phyloP scores from a whole-genome alignment of 2,797 vertebrate genomes.

The Novumbra hubbsi region DNA sequence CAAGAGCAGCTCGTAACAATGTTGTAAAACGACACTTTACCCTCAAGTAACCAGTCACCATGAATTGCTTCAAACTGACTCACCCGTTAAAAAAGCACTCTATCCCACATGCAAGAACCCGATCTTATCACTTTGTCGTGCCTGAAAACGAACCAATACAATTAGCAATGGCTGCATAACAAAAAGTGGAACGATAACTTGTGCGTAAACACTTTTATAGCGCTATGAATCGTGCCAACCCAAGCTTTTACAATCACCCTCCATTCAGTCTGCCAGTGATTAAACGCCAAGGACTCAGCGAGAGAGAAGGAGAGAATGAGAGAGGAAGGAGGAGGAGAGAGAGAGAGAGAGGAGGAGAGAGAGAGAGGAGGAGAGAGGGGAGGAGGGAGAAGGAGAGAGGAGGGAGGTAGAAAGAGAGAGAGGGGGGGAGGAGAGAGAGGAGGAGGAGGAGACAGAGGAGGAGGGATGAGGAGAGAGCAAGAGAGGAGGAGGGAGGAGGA shows the following conservation, averaged over 20 bases:
- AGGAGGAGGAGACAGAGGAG: slow-evolving; percentile 18
- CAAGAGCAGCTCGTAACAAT: background rate
- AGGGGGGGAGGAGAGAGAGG: no score
- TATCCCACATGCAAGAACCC: slow-evolving; percentile 26
- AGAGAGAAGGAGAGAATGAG: background rate
- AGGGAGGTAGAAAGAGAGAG: slow-evolving; percentile 32
- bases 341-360: slow-evolving; percentile 19
- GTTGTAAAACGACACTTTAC: slow-evolving; percentile 15
- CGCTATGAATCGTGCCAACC: slow-evolving; percentile 4
- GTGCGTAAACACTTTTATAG: slow-evolving; percentile 19
- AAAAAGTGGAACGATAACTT: slow-evolving; percentile 23
- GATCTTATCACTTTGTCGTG: slow-evolving; percentile 29
- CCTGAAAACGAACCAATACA: slow-evolving; percentile 30
- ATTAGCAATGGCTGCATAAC: slow-evolving; percentile 25
- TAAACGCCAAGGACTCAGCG: slow-evolving; percentile 24
- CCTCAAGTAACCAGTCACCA: slow-evolving; percentile 11
- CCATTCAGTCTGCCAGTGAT: slow-evolving; percentile 28
- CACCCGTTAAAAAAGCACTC: slow-evolving; percentile 20
- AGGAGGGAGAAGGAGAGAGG: slow-evolving; percentile 14
- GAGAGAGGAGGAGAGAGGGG: slow-evolving; percentile 18
- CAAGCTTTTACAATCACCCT: slow-evolving; percentile 23
- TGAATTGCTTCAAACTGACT: slow-evolving; percentile 11
- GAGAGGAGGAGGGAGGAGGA: background rate
- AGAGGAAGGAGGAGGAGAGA: background rate
- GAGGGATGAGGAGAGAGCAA: slow-evolving; percentile 11